Percentiles rank a stretch among this genome's conserved stretches.
Evolutionary conservation across 2,888 invertebrate species (phyloP).

Genomic region (Lampropteryx suffumata): DNA sequence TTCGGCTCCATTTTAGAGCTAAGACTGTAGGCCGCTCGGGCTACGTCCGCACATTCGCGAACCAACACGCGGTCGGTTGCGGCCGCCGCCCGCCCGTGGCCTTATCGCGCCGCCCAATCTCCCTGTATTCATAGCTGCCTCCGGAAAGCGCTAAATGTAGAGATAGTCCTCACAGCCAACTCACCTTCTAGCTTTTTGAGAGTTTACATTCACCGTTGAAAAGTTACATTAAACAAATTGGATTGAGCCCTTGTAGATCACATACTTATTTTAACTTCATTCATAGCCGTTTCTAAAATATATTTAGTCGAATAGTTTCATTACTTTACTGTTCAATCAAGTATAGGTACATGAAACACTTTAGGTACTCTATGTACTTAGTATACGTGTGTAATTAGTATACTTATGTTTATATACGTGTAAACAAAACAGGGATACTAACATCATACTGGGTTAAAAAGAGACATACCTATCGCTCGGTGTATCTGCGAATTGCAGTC

Average conservation of each 20-base stretch:
- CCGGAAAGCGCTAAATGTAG: slow-evolving; percentile 70
- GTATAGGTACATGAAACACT: too few relatives aligned
- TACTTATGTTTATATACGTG: not conserved
- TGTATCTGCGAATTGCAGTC: slow-evolving; percentile 42
- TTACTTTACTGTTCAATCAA: slow-evolving; percentile 8
- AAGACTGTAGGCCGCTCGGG: slow-evolving; percentile 1
- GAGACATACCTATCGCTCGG: slow-evolving; percentile 8
- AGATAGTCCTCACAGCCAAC: slow-evolving; percentile 63
- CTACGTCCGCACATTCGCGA: slow-evolving; percentile 11
- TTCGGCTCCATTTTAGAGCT: not conserved
- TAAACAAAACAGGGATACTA: not conserved
- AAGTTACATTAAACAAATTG: slow-evolving; percentile 78
- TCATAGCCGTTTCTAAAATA: slow-evolving; percentile 38
- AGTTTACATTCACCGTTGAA: slow-evolving; percentile 60
- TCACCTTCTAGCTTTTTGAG: slow-evolving; percentile 68
- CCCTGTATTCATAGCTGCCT: slow-evolving; percentile 68
- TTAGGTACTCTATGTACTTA: too few relatives aligned
- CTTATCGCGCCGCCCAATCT: slow-evolving; percentile 74
- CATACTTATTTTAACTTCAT: slow-evolving; percentile 51
- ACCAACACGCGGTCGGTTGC: slow-evolving; percentile 30
- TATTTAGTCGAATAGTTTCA: slow-evolving; percentile 26
- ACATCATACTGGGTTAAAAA: not conserved
- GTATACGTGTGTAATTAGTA: too few relatives aligned
- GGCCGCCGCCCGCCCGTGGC: slow-evolving; percentile 42
- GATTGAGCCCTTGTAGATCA: slow-evolving; percentile 59